Base-by-base conservation (phyloP, 2,797 vertebrate genomes). In the Alca torda region DNA sequence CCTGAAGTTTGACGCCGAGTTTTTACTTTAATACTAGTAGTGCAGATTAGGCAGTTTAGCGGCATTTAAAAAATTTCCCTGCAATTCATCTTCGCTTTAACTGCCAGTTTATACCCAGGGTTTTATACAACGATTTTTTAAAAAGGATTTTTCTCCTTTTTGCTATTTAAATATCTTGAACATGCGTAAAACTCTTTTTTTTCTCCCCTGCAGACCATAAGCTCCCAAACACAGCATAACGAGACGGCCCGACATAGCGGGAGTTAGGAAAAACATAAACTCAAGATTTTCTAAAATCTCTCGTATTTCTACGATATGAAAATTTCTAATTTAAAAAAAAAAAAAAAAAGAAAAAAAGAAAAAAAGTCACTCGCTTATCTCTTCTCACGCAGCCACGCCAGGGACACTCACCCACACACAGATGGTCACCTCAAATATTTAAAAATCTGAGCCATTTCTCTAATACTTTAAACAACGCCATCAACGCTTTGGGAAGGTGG, bases 1-100 rank as follows among this genome's bases (percentile, higher is more conserved):
- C 92, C 70, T 84, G 60, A 92, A 86, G 82, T 96, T 97, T 96
- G 56, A 63, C 7, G 3, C 76, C 25, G 65, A 89, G 78, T 54
- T 89, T 87, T 84, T 61, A 37, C 70, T 94, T 81, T 30, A 82
- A 72, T 85, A 68, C 24, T 46, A 51, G 14, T 87, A 94, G 84
- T 95, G 93, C 84, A 93, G 78, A 79, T 68, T 56, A 87, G 53
- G 68, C 61, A 83, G 89, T 74, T 88, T 39, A 91, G 64, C 8
- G 84, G n/a, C 35, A 45, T 80, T 93, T 26, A 0, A 39, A 48
- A 67, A 83, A 54, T 48, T 50, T 81, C 76, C 60, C 81, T 85
- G 81, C 48, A 39, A 73, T 82, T 90, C 5, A 54, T 60, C 48
- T 73, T 77, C 5, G 3, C 45, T 82, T 94, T 84, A 69, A 85